Evolutionary conservation across 53 echinoderm and acorn worm species (phyloP), one percentile per base, ranked within the genome.

Genomic region (Hippasteria phrygiana): DNA sequence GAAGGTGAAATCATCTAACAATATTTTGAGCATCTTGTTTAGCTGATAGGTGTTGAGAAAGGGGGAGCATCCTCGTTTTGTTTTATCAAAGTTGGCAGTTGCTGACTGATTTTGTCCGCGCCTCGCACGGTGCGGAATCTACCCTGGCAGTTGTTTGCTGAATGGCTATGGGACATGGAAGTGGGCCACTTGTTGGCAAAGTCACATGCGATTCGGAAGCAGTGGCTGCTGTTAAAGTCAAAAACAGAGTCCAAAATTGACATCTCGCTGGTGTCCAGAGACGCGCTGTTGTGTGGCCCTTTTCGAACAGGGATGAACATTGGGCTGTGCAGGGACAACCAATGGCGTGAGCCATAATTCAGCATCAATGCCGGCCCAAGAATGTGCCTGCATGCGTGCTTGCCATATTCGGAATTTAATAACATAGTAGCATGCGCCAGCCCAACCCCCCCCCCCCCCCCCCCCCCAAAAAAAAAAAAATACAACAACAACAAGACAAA

Each of bases 51-150:
- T 17, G 24, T 26, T 48, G 28, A 14, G 80, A 40, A 36, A 79
- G 71, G 6, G 62, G 77, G 46, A 62, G 41, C 63, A 88, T 34
- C 3, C 43, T 37, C 4, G 33, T 24, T 9, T 46, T 18, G n/a
- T 17, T 69, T 77, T 40, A 89, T 50, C 65, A 79, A 79, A 29
- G 89, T 65, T 67, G 89, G 64, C 16, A 56, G 38, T 16, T 38
- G 71, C 42, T 28, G 41, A 4, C 55, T 5, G 4, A 18, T 54
- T n/a, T n/a, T 27, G 80, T 35, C 35, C 13, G 48, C 55, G 26
- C 5, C 69, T 5, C 9, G 47, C 2, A 45, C 45, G 4, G 31
- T 55, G n/a, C 55, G 42, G 3, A 27, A 18, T 14, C 27, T 65
- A 38, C 33, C 53, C 17, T n/a, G 72, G 70, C 89, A 89, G 35